A percentile compares a stretch with the other conserved stretches of the same genome.
phyloP scores from a whole-genome alignment of 2,113 vertebrate species.

The Cyanoramphus novaezelandiae region DNA sequence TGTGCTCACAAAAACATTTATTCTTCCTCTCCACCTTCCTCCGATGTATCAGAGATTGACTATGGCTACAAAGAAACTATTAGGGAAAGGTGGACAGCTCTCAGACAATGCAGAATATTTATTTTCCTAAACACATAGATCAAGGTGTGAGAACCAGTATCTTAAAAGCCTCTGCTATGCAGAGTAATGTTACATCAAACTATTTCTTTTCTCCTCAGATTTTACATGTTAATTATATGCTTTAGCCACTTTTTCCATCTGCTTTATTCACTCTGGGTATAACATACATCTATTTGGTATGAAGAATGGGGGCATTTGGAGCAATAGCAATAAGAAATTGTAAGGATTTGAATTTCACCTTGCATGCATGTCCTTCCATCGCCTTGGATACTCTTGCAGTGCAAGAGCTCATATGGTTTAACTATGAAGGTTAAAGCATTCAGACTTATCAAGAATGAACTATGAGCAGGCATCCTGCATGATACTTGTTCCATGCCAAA shows the following conservation, averaged over 20 bases:
- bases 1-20: neutral
- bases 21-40: neutral
- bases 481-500: neutral
- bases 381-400: neutral
- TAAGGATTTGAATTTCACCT: neutral
- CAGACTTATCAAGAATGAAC: neutral
- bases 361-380: neutral
- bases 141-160: neutral
- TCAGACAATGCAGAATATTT: neutral
- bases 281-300: fast-evolving
- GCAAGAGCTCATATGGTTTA: neutral
- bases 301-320: neutral
- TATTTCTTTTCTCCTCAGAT: neutral
- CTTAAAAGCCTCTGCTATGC: neutral
- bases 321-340: neutral
- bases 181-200: neutral
- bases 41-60: neutral
- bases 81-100: neutral
- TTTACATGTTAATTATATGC: neutral
- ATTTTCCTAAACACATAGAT: neutral
- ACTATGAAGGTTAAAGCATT: neutral
- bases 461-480: neutral
- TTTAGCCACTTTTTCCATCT: neutral
- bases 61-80: neutral
- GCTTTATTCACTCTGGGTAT: neutral